Percentiles rank a stretch among this genome's conserved stretches.
phyloP scores from a whole-genome alignment of 2,113 vertebrate genomes.

The Cryptomyrus ogoouensis region DNA sequence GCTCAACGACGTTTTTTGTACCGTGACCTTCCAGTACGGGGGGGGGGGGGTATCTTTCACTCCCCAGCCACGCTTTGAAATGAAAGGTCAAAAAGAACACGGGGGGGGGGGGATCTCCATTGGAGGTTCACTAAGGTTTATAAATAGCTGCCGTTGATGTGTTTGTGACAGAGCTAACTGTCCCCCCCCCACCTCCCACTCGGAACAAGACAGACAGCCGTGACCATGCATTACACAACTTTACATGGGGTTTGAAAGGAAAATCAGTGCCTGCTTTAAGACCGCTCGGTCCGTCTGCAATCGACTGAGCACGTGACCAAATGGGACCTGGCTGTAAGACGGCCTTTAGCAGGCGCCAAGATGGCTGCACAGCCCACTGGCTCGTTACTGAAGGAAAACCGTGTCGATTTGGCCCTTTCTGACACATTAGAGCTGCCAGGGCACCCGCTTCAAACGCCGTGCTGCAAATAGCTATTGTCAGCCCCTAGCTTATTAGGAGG shows the following conservation, averaged over 20 bases:
- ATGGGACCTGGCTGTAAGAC: not conserved
- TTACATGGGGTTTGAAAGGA: slow-evolving; percentile 18
- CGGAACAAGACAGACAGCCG: slow-evolving; percentile 48
- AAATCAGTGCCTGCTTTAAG: not conserved
- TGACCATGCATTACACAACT: slow-evolving; percentile 55
- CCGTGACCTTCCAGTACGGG: not conserved
- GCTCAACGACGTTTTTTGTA: not conserved
- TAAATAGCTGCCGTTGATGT: slow-evolving; percentile 56
- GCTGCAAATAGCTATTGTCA: slow-evolving; percentile 27
- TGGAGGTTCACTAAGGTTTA: slow-evolving; percentile 57
- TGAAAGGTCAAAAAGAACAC: slow-evolving; percentile 51
- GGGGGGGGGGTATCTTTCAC: not conserved
- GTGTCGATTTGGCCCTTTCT: not conserved
- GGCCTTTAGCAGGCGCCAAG: not conserved
- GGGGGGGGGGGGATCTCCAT: slow-evolving; percentile 51
- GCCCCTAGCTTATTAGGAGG: slow-evolving; percentile 25
- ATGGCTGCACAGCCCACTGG: not conserved
- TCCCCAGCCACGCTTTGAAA: slow-evolving; percentile 33
- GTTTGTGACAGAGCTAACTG: slow-evolving; percentile 43
- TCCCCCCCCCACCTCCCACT: slow-evolving; percentile 44
- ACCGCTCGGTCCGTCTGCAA: not conserved
- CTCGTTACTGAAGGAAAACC: not conserved
- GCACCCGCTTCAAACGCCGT: not conserved
- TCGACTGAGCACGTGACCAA: not conserved
- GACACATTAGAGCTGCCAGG: not conserved